Conservation (phyloP, 2,797 vertebrate species). For the Acrossocheilus fasciatus region DNA sequence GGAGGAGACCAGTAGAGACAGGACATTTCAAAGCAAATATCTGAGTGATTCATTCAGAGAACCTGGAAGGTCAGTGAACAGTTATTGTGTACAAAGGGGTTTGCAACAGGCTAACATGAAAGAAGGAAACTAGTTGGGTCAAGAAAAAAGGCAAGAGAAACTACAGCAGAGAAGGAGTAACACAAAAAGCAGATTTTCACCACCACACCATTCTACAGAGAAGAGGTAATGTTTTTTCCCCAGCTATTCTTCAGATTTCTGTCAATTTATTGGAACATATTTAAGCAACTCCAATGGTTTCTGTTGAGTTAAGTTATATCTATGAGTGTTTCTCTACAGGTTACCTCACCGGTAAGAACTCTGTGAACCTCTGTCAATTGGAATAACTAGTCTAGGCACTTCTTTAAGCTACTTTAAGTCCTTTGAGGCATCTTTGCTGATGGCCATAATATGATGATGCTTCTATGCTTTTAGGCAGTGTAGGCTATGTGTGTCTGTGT, state of each 20-base stretch:
- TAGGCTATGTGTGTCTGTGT: background rate
- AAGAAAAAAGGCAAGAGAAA: background rate
- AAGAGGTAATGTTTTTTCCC: background rate
- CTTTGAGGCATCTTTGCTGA: background rate
- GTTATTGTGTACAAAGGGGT: background rate
- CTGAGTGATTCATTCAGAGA: background rate
- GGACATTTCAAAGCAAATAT: background rate
- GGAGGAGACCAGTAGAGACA: slow-evolving; percentile 17
- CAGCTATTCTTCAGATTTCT: background rate
- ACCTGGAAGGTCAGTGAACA: background rate
- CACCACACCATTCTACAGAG: background rate
- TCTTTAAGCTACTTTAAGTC: background rate
- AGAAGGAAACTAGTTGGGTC: background rate
- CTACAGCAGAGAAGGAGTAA: background rate
- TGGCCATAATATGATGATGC: background rate
- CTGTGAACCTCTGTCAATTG: too few species aligned
- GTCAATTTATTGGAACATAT: background rate
- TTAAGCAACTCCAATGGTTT: background rate
- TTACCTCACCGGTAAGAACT: background rate
- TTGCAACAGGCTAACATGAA: background rate
- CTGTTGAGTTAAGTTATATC: background rate
- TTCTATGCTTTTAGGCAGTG: background rate
- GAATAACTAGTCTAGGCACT: background rate
- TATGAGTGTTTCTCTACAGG: background rate
- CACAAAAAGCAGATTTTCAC: background rate